Percentiles rank a stretch among this genome's conserved stretches.
Conservation (phyloP, 2,113 vertebrate species). For the Ovis aries region DNA sequence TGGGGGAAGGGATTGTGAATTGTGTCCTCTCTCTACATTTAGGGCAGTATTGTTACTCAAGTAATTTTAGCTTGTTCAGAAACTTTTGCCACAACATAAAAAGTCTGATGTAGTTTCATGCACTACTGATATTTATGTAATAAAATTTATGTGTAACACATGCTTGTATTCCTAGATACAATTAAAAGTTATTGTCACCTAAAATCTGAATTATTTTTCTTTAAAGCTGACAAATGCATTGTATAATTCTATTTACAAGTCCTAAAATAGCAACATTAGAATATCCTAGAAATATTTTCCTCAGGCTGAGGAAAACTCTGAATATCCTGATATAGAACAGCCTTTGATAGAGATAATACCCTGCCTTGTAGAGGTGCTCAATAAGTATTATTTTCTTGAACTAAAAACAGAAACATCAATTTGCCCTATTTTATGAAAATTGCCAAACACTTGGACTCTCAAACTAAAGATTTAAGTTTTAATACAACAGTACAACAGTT, state of each 20-base stretch:
- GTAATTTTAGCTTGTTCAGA: conserved; percentile 49
- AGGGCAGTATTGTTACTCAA: conserved; percentile 16
- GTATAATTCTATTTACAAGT: conserved; percentile 26
- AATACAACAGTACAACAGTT: background rate
- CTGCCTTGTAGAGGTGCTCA: background rate
- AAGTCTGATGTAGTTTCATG: conserved; percentile 25
- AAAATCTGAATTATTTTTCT: conserved; percentile 45
- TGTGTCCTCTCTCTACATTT: conserved; percentile 1
- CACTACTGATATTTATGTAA: conserved; percentile 34
- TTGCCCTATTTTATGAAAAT: conserved; percentile 24
- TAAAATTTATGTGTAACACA: conserved; percentile 27
- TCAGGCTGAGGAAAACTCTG: background rate
- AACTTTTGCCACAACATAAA: conserved; percentile 23
- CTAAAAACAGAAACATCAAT: background rate
- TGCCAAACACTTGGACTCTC: background rate
- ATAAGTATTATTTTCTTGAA: conserved; percentile 42
- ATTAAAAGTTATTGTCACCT: conserved; percentile 53
- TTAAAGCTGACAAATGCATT: conserved; percentile 1
- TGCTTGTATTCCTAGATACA: conserved; percentile 43
- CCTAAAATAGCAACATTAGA: conserved; percentile 9
- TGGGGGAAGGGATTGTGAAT: background rate
- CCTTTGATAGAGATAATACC: background rate
- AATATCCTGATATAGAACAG: background rate
- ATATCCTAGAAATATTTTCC: conserved; percentile 14
- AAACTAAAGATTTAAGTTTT: background rate